Conservation (phyloP, 1,140 invertebrate species). For the Aphidius ervi region DNA sequence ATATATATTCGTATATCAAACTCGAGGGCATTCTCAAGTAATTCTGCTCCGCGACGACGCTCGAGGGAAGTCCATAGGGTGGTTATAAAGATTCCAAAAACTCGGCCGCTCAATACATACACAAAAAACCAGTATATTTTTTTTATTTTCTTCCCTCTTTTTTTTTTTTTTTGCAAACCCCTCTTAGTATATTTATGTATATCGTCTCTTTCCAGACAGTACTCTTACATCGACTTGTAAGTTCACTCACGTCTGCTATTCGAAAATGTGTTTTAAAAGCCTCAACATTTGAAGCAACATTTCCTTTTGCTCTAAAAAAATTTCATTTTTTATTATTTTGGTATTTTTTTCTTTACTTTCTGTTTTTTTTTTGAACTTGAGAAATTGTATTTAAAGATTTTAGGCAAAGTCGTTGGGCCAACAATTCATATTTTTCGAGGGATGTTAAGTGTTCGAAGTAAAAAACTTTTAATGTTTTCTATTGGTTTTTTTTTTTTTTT, state of each 20-base stretch:
- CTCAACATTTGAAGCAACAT: conserved; percentile 11
- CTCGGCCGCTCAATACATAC: conserved; percentile 41
- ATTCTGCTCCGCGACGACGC: conserved; percentile 28
- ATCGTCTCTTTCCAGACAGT: conserved; percentile 12
- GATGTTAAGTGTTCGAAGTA: too few species aligned
- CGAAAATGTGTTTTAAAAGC: conserved; percentile 24
- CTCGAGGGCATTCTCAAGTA: conserved; percentile 43
- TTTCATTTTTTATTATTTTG: conserved; percentile 4
- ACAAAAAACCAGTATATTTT: conserved; percentile 1
- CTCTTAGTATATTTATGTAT: conserved; percentile 4
- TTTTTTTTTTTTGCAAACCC: neutral
- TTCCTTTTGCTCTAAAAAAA: conserved; percentile 7
- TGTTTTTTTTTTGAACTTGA: too few species aligned
- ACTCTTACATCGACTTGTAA: conserved; percentile 15
- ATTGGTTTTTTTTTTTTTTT: too few species aligned
- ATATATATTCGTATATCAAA: conserved; percentile 22
- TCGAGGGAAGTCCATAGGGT: conserved; percentile 21
- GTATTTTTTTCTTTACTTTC: neutral
- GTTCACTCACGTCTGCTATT: conserved; percentile 12
- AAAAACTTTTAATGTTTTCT: too few species aligned
- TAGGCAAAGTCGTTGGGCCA: too few species aligned
- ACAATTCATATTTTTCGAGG: too few species aligned
- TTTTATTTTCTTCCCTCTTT: conserved; percentile 6
- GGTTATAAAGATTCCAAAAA: conserved; percentile 39
- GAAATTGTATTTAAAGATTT: too few species aligned